Percentiles rank a stretch among this genome's conserved stretches.
These are phyloP conservation scores for Pristionchus entomophagus DNA, from an alignment of 2,888 invertebrate species.

Conservation along the genomic window DNA sequence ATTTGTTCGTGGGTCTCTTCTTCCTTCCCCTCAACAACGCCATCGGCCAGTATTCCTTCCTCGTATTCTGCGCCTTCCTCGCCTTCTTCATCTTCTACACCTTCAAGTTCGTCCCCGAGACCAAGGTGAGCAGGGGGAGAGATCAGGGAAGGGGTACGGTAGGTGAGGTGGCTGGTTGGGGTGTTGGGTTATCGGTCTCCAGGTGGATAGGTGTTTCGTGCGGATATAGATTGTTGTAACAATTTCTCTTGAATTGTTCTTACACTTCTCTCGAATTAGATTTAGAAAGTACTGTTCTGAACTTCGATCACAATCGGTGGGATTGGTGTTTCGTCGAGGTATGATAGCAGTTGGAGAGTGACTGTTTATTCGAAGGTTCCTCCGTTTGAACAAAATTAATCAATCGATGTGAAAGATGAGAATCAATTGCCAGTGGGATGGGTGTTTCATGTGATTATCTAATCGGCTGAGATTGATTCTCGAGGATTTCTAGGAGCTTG, in stretches of 20 bases:
- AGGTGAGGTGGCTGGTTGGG: neutral
- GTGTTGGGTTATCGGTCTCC: too few species aligned
- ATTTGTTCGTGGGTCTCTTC: conserved; percentile 86
- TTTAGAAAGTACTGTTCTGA: too few species aligned
- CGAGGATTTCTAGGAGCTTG: neutral
- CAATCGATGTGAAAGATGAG: neutral
- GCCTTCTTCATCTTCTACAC: conserved; percentile 99
- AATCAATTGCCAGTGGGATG: neutral
- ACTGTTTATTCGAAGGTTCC: too few species aligned
- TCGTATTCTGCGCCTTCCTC: conserved; percentile 96
- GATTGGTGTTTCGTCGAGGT: too few species aligned
- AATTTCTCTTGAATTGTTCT: too few species aligned
- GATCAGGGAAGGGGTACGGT: neutral
- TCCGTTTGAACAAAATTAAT: too few species aligned
- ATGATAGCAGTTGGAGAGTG: too few species aligned
- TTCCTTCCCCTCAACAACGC: conserved; percentile 80
- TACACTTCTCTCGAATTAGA: too few species aligned
- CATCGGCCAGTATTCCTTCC: conserved; percentile 89
- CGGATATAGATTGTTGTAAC: too few species aligned
- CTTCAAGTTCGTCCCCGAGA: conserved; percentile 94
- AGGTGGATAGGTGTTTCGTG: too few species aligned
- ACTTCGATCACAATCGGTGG: too few species aligned
- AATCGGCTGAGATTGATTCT: neutral
- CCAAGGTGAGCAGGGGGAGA: conserved; percentile 79
- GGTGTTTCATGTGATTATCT: neutral